Evolutionary conservation across 2,113 vertebrate genomes (phyloP).

Genomic region (Chlamydotis undulata): DNA sequence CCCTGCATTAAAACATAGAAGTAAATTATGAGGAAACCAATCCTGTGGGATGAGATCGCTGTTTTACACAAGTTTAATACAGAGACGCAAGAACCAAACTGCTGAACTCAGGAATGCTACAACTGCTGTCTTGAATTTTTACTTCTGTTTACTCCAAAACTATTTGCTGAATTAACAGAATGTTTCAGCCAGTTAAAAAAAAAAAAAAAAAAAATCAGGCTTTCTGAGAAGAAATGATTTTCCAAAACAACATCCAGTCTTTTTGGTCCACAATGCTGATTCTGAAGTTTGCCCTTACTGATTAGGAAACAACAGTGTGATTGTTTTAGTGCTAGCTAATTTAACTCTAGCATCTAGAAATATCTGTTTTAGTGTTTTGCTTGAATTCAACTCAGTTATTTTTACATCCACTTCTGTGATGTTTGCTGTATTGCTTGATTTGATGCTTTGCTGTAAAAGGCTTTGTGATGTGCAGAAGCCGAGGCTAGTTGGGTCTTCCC

Average conservation of each 20-base stretch:
- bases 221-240: not conserved
- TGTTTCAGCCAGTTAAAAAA: not conserved
- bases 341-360: constrained; percentile 13
- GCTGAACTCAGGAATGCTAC: not conserved
- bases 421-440: not conserved
- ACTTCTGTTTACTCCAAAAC: constrained; percentile 6
- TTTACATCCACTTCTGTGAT: not conserved
- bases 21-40: not conserved
- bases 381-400: not conserved
- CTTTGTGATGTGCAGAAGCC: not conserved
- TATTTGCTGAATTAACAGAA: constrained; percentile 45
- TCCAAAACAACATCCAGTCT: not conserved
- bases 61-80: not conserved
- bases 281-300: not conserved
- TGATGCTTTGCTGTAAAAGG: not conserved
- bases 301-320: not conserved
- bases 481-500: not conserved
- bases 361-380: not conserved
- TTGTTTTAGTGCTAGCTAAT: constrained; percentile 19
- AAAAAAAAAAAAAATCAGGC: not conserved
- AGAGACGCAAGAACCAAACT: not conserved
- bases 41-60: not conserved
- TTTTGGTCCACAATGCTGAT: not conserved
- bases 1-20: not conserved
- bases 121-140: not conserved